phyloP scores from a whole-genome alignment of 2,888 invertebrate species.

The Harpalus rufipes region DNA sequence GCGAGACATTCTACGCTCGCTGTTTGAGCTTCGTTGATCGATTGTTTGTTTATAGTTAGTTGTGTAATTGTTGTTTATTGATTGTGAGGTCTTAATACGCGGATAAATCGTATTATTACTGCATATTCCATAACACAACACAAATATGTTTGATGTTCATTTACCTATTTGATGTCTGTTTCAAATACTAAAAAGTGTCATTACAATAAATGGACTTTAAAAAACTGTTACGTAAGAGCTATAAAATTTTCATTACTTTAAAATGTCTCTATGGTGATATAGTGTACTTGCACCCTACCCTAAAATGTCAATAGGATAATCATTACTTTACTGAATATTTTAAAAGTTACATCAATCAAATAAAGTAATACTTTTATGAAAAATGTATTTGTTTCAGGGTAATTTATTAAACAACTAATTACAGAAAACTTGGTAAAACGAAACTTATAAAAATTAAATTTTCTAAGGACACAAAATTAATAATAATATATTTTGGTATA shows the following conservation, averaged over 20 bases:
- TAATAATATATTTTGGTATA: too few species aligned
- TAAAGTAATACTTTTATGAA: neutral
- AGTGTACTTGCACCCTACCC: neutral
- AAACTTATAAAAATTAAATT: too few species aligned
- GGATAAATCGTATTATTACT: conserved; percentile 27
- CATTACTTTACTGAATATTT: neutral
- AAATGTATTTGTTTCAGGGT: too few species aligned
- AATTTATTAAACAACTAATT: too few species aligned
- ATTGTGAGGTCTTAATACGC: conserved; percentile 39
- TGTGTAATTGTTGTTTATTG: conserved; percentile 47
- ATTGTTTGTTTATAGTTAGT: conserved; percentile 50
- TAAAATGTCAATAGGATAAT: neutral
- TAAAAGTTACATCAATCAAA: neutral
- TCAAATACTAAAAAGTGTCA: neutral
- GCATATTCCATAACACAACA: neutral
- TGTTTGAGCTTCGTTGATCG: conserved; percentile 40
- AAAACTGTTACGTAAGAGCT: neutral
- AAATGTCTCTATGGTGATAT: neutral
- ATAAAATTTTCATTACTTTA: conserved; percentile 4
- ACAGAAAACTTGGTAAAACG: too few species aligned
- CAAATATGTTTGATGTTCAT: neutral
- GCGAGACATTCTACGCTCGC: conserved; percentile 25
- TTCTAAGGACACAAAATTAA: too few species aligned
- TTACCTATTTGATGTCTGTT: neutral
- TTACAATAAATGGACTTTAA: neutral